These are phyloP conservation scores for Porites divaricata DNA, from an alignment of 92 coral and sea anemone genomes.

Conservation along the genomic window DNA sequence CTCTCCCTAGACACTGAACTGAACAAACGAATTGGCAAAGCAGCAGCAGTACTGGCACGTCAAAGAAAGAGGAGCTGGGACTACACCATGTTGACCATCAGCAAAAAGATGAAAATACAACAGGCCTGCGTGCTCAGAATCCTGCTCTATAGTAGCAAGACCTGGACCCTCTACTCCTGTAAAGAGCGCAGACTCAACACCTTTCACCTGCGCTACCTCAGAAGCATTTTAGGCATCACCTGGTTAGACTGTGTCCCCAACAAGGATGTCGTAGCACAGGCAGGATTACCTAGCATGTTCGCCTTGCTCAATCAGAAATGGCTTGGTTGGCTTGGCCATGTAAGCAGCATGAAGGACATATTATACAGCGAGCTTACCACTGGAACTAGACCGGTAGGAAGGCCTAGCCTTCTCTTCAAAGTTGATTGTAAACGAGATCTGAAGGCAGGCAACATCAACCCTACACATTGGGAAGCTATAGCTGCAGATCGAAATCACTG, in stretches of 20 bases:
- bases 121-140: conserved; percentile 40
- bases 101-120: too few relatives aligned
- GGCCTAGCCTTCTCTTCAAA: neutral
- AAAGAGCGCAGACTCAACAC: too few relatives aligned
- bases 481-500: too few relatives aligned
- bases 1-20: conserved; percentile 23
- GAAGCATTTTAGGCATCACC: too few relatives aligned
- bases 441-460: too few relatives aligned
- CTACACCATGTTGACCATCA: neutral
- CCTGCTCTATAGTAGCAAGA: conserved; percentile 13
- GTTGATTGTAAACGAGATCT: neutral
- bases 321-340: conserved; percentile 56
- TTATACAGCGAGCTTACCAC: conserved; percentile 27
- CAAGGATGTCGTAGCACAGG: conserved; percentile 3
- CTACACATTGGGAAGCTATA: too few relatives aligned
- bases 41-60: conserved; percentile 20
- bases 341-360: conserved; percentile 26
- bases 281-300: conserved; percentile 36
- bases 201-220: too few relatives aligned
- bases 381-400: conserved; percentile 1
- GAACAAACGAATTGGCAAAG: conserved; percentile 17
- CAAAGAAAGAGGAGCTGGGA: conserved; percentile 31
- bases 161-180: too few relatives aligned
- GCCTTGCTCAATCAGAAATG: neutral
- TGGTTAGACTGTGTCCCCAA: conserved; percentile 20